phyloP scores from a whole-genome alignment of 2,113 vertebrate genomes.

The Mola mola region DNA sequence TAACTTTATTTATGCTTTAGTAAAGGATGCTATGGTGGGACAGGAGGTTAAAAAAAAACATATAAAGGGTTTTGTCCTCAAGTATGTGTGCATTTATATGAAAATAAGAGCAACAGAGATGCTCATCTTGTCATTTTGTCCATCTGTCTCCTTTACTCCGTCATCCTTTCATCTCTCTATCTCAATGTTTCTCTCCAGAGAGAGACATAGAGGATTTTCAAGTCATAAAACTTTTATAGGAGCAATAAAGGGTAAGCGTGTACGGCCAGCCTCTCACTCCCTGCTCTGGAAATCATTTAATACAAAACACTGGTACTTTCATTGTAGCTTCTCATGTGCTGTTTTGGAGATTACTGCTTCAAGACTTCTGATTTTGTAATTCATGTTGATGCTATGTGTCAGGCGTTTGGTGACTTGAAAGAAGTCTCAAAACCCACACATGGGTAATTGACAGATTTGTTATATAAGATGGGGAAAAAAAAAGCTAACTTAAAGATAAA shows the following conservation, averaged over 20 bases:
- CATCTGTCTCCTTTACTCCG: conserved; percentile 26
- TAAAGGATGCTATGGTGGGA: conserved; percentile 22
- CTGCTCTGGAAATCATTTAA: conserved; percentile 21
- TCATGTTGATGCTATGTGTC: background rate
- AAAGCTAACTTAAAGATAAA: conserved; percentile 20
- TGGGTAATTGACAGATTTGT: background rate
- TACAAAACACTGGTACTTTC: background rate
- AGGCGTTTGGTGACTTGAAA: conserved; percentile 6
- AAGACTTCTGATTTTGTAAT: conserved; percentile 12
- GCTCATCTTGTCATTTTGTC: conserved; percentile 27
- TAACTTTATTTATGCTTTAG: conserved; percentile 36
- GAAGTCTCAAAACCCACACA: background rate
- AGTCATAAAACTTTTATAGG: conserved; percentile 67
- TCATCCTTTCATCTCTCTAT: conserved; percentile 51
- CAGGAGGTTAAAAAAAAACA: background rate
- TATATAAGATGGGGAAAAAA: conserved; percentile 1
- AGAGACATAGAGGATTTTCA: conserved; percentile 55
- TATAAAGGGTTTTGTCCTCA: conserved; percentile 3
- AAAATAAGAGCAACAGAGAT: background rate
- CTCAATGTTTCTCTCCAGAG: conserved; percentile 40
- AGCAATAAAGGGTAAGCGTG: conserved; percentile 56
- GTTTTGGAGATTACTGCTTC: background rate
- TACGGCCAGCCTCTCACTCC: conserved; percentile 38
- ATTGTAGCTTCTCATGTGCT: background rate
- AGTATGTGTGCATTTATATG: conserved; percentile 5